Evolutionary conservation across 2,888 invertebrate species (phyloP).

Genomic region (Hypena proboscidalis): DNA sequence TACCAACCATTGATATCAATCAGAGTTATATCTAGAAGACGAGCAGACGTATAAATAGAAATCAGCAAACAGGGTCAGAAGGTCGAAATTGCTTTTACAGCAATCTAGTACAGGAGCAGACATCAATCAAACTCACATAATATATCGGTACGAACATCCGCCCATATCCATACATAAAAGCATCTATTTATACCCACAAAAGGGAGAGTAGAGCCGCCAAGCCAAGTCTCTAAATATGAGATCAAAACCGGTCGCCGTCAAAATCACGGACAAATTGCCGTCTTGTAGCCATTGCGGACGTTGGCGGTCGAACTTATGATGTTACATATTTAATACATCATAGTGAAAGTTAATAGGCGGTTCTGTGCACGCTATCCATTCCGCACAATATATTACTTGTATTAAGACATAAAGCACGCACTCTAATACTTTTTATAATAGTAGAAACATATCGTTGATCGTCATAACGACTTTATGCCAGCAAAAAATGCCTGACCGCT

Average conservation of each 20-base stretch:
- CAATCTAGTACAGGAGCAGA: too few species aligned
- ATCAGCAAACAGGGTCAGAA: too few species aligned
- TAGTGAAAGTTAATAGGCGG: slow-evolving; percentile 38
- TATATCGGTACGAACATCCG: not conserved
- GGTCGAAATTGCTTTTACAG: too few species aligned
- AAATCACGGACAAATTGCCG: slow-evolving; percentile 4
- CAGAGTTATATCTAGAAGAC: too few species aligned
- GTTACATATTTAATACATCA: slow-evolving; percentile 37
- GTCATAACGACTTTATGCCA: too few species aligned
- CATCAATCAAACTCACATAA: too few species aligned
- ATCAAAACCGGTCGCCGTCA: slow-evolving; percentile 4
- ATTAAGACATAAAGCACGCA: slow-evolving; percentile 9
- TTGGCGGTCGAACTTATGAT: slow-evolving; percentile 1
- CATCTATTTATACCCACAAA: not conserved
- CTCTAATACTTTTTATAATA: slow-evolving; percentile 10
- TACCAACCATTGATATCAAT: too few species aligned
- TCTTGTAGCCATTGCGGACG: slow-evolving; percentile 21
- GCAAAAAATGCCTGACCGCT: too few species aligned
- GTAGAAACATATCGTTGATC: too few species aligned
- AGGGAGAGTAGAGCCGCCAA: slow-evolving; percentile 1
- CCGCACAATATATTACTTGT: slow-evolving; percentile 16
- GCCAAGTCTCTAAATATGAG: not conserved
- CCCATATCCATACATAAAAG: not conserved
- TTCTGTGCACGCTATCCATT: slow-evolving; percentile 26
- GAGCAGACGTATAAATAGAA: too few species aligned